Conservation (phyloP, 1,140 invertebrate genomes). For the Campoletis sonorensis region DNA sequence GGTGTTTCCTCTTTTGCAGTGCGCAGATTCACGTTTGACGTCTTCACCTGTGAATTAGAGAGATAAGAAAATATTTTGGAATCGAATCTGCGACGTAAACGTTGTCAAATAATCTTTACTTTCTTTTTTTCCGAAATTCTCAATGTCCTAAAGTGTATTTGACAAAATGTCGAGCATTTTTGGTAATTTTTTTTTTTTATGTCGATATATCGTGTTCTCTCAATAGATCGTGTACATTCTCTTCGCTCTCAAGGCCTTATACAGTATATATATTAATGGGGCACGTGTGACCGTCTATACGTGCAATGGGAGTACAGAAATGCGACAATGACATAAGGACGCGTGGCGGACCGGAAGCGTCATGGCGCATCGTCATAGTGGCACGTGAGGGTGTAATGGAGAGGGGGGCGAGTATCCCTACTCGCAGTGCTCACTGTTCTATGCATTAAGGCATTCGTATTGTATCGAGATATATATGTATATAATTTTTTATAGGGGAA, state of each 20-base stretch:
- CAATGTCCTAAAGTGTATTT: not conserved
- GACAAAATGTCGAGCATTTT: not conserved
- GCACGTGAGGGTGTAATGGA: slow-evolving; percentile 62
- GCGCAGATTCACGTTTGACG: slow-evolving; percentile 62
- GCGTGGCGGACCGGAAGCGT: slow-evolving; percentile 66
- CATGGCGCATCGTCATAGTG: slow-evolving; percentile 66
- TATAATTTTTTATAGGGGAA: slow-evolving; percentile 54
- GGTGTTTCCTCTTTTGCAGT: slow-evolving; percentile 55
- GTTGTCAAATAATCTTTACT: too few species aligned
- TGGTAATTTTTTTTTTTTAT: slow-evolving; percentile 22
- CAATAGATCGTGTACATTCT: not conserved
- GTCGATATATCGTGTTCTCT: not conserved
- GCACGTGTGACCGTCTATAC: slow-evolving; percentile 10
- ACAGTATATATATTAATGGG: not conserved
- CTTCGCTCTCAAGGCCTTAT: not conserved
- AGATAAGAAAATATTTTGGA: slow-evolving; percentile 8
- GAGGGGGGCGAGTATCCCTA: slow-evolving; percentile 47
- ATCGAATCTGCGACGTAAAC: not conserved
- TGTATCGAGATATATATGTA: not conserved
- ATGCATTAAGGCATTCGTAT: not conserved
- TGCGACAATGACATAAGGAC: slow-evolving; percentile 58
- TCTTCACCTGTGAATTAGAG: slow-evolving; percentile 49
- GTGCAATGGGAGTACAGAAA: slow-evolving; percentile 35
- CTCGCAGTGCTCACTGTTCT: not conserved
- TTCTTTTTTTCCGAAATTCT: slow-evolving; percentile 1